Conservation (phyloP, 1,140 invertebrate genomes). For the Callitettix versicolor region DNA sequence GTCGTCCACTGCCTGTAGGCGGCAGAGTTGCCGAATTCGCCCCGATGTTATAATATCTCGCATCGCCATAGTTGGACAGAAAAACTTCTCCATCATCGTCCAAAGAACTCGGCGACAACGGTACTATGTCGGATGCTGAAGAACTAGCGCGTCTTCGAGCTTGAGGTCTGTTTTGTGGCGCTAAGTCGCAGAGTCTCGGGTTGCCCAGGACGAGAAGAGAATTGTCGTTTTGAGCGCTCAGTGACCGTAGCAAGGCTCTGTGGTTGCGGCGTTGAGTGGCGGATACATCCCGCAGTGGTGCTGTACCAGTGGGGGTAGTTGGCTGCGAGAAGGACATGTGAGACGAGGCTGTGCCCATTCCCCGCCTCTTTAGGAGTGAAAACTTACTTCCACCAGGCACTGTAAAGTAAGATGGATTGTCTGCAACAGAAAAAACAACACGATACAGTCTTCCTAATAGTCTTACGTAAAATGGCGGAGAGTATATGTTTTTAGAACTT, state of each 20-base stretch:
- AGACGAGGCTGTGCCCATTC: conserved; percentile 16
- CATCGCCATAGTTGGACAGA: conserved; percentile 21
- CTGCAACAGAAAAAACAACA: conserved; percentile 35
- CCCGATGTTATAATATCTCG: conserved; percentile 41
- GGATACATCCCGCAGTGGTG: too few relatives aligned
- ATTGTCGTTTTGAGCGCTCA: conserved; percentile 39
- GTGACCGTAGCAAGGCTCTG: conserved; percentile 36
- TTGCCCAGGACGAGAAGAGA: conserved; percentile 40
- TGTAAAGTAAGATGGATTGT: conserved; percentile 50
- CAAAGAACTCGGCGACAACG: background rate
- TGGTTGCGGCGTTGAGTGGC: conserved; percentile 35
- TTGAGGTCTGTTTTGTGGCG: conserved; percentile 31
- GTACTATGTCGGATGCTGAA: conserved; percentile 7
- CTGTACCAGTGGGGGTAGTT: conserved; percentile 19
- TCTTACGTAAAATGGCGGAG: too few relatives aligned
- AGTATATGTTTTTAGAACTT: too few relatives aligned
- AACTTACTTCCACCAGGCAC: conserved; percentile 30
- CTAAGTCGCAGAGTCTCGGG: conserved; percentile 43
- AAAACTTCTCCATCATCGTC: conserved; percentile 19
- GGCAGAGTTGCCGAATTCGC: conserved; percentile 27
- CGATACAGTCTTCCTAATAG: background rate
- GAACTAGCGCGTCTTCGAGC: background rate
- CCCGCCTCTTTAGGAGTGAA: conserved; percentile 27
- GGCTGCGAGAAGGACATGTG: conserved; percentile 28
- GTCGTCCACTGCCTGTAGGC: conserved; percentile 24